Conservation (phyloP, 2,888 invertebrate genomes). For the Hoplodrina blanda region DNA sequence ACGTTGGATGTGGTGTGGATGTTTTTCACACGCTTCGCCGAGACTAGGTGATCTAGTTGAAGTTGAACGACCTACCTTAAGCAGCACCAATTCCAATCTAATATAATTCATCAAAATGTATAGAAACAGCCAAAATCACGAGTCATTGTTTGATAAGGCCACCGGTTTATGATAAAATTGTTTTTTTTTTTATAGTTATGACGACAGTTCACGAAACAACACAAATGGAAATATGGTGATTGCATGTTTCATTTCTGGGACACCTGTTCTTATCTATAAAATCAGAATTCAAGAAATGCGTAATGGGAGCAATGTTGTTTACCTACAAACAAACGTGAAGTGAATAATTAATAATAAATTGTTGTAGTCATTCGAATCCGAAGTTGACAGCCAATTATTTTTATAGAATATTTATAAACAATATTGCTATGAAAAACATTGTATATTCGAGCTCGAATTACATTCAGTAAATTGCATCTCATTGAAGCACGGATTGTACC, state of each 20-base stretch:
- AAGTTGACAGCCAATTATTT: constrained; percentile 7
- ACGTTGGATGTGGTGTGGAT: constrained; percentile 56
- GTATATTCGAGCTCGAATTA: constrained; percentile 7
- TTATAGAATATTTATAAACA: not conserved
- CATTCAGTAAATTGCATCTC: constrained; percentile 3
- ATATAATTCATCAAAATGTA: constrained; percentile 71
- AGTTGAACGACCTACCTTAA: constrained; percentile 83
- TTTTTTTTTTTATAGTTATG: constrained; percentile 60
- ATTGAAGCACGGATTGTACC: constrained; percentile 9
- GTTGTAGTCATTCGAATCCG: constrained; percentile 15
- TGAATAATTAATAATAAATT: constrained; percentile 29
- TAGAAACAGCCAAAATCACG: constrained; percentile 62
- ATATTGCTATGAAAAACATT: constrained; percentile 20
- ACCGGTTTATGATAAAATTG: constrained; percentile 61
- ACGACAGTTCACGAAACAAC: constrained; percentile 47
- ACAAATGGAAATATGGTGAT: constrained; percentile 21
- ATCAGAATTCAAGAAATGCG: constrained; percentile 37
- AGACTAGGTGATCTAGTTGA: constrained; percentile 73
- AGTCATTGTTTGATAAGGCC: constrained; percentile 77
- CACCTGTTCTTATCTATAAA: constrained; percentile 42
- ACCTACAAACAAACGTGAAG: constrained; percentile 35
- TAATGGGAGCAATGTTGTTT: constrained; percentile 24
- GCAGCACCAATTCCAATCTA: constrained; percentile 69
- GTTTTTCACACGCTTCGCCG: constrained; percentile 77
- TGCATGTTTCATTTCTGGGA: constrained; percentile 50